Conservation (phyloP, 2,888 invertebrate species). For the Coenonympha arcania region DNA sequence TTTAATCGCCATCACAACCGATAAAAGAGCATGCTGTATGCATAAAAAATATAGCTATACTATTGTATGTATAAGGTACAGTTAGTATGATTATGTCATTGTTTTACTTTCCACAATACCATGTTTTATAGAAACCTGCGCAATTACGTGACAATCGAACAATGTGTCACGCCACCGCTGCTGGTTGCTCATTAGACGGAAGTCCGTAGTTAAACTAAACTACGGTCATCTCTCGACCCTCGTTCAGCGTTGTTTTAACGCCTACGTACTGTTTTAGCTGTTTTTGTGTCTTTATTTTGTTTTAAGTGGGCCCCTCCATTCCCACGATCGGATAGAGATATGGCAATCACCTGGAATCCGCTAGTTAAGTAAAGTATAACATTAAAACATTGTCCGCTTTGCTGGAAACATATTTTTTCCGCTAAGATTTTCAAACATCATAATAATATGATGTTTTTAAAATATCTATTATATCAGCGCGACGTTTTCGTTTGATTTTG, state of each 20-base stretch:
- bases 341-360: constrained; percentile 3
- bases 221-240: constrained; percentile 62
- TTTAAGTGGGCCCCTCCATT: constrained; percentile 49
- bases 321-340: not conserved
- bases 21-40: no score
- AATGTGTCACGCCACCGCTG: constrained; percentile 43
- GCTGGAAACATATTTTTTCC: no score
- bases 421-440: no score
- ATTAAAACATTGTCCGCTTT: not conserved
- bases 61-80: no score
- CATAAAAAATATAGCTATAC: no score
- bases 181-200: constrained; percentile 58
- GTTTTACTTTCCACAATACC: constrained; percentile 6
- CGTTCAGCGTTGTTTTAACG: constrained; percentile 47
- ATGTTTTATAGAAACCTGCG: constrained; percentile 15
- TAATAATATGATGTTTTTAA: no score
- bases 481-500: no score
- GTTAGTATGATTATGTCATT: not conserved
- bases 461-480: no score
- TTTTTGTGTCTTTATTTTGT: constrained; percentile 51
- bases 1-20: no score
- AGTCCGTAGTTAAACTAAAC: constrained; percentile 66
- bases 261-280: constrained; percentile 56
- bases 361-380: not conserved
- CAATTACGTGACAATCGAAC: constrained; percentile 25